These are phyloP conservation scores for Ectemnius cavifrons DNA, from an alignment of 2,888 invertebrate species.

Conservation along the genomic window DNA sequence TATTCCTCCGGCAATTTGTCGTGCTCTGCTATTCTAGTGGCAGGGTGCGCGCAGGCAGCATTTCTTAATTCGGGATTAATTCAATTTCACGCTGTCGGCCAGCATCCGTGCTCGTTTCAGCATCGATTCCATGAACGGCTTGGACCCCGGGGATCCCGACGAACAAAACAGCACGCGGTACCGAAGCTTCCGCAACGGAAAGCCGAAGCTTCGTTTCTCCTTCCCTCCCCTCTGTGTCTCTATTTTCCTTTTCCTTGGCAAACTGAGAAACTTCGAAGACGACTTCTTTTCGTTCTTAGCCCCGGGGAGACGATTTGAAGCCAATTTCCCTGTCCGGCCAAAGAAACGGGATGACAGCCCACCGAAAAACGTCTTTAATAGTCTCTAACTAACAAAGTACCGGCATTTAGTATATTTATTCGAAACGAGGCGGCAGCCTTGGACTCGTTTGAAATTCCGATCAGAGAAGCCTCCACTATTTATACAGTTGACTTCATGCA, in stretches of 20 bases:
- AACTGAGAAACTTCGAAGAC: slow-evolving; percentile 28
- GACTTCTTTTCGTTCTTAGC: not conserved
- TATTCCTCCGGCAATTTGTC: slow-evolving; percentile 2
- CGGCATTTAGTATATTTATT: slow-evolving; percentile 43
- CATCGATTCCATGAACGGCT: slow-evolving; percentile 38
- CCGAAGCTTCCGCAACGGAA: not conserved
- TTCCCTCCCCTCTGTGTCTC: slow-evolving; percentile 14
- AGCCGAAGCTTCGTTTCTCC: not conserved
- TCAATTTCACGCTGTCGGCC: slow-evolving; percentile 65
- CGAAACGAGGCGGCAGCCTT: slow-evolving; percentile 22
- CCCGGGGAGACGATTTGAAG: slow-evolving; percentile 6
- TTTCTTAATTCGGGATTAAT: slow-evolving; percentile 66
- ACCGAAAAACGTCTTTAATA: slow-evolving; percentile 33
- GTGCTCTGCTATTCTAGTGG: slow-evolving; percentile 16
- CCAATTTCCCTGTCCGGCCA: slow-evolving; percentile 17
- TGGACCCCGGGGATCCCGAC: slow-evolving; percentile 28
- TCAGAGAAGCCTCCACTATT: slow-evolving; percentile 27
- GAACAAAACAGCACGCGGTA: slow-evolving; percentile 18
- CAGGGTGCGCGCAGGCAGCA: slow-evolving; percentile 20
- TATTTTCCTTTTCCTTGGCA: slow-evolving; percentile 7
- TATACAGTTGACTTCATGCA: slow-evolving; percentile 35
- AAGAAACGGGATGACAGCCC: slow-evolving; percentile 20
- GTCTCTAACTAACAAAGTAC: slow-evolving; percentile 49
- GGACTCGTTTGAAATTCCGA: slow-evolving; percentile 49
- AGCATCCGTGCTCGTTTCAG: slow-evolving; percentile 53